Conservation (phyloP, 2,888 invertebrate genomes). For the Diaprepes abbreviatus region DNA sequence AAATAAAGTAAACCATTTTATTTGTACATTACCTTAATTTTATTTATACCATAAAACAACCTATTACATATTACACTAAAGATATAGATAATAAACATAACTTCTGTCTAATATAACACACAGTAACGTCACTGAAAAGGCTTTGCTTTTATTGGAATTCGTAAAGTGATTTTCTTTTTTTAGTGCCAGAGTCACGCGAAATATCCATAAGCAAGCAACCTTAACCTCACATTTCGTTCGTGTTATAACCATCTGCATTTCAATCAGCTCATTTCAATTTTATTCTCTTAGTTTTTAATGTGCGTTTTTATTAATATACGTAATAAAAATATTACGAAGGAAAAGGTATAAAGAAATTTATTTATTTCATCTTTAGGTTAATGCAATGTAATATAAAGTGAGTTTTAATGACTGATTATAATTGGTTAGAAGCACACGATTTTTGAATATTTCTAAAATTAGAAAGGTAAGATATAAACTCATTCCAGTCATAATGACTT, state of each 20-base stretch:
- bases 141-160: conserved; percentile 25
- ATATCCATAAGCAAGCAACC: conserved; percentile 50
- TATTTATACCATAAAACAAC: not conserved
- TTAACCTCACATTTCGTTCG: conserved; percentile 43
- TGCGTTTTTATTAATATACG: conserved; percentile 10
- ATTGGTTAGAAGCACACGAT: conserved; percentile 2
- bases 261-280: conserved; percentile 36
- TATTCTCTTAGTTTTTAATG: conserved; percentile 29
- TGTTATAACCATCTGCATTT: conserved; percentile 29
- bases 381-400: not conserved
- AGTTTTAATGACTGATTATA: not conserved
- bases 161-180: conserved; percentile 46
- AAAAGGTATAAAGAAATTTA: not conserved
- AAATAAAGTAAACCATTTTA: too few species aligned
- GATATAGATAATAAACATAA: not conserved
- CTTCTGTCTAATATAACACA: not conserved
- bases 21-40: not conserved
- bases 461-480: too few species aligned
- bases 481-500: too few species aligned
- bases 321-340: not conserved
- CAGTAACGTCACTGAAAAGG: conserved; percentile 17
- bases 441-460: not conserved
- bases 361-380: not conserved
- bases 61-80: not conserved
- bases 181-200: conserved; percentile 46